phyloP scores from a whole-genome alignment of 2,888 invertebrate species.

The Lapara coniferarum region DNA sequence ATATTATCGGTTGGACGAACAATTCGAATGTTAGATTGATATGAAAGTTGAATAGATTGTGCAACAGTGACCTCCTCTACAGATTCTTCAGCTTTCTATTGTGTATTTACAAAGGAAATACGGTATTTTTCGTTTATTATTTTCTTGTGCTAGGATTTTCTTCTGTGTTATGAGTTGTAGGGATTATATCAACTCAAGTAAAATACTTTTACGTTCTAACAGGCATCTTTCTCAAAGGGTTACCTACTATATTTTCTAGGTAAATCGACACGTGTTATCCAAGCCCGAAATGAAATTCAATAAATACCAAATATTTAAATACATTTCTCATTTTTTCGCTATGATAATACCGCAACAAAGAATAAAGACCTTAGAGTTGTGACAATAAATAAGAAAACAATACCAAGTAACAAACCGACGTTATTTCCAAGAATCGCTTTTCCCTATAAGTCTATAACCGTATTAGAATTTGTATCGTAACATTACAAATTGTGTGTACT shows the following conservation, averaged over 20 bases:
- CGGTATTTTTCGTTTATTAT: neutral
- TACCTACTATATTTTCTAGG: too few relatives aligned
- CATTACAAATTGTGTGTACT: neutral
- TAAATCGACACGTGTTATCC: too few relatives aligned
- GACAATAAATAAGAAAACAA: neutral
- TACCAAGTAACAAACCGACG: neutral
- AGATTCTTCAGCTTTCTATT: conserved; percentile 3
- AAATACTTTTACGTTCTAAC: neutral
- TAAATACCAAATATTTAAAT: neutral
- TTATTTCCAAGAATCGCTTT: neutral
- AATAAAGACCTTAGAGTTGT: neutral
- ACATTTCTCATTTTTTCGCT: neutral
- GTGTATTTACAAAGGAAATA: conserved; percentile 5
- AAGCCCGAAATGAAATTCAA: neutral
- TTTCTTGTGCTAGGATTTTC: neutral
- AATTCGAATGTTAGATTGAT: conserved; percentile 1
- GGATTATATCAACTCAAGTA: neutral
- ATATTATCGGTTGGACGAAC: neutral
- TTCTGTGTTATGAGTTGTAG: neutral
- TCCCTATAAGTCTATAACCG: neutral
- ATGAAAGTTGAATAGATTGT: conserved; percentile 5
- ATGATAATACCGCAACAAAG: neutral
- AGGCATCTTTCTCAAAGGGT: neutral
- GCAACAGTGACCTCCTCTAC: neutral
- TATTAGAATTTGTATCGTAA: neutral